Percentiles rank a stretch among this genome's conserved stretches.
phyloP scores from a whole-genome alignment of 2,888 invertebrate genomes.

The Nebria brevicollis region DNA sequence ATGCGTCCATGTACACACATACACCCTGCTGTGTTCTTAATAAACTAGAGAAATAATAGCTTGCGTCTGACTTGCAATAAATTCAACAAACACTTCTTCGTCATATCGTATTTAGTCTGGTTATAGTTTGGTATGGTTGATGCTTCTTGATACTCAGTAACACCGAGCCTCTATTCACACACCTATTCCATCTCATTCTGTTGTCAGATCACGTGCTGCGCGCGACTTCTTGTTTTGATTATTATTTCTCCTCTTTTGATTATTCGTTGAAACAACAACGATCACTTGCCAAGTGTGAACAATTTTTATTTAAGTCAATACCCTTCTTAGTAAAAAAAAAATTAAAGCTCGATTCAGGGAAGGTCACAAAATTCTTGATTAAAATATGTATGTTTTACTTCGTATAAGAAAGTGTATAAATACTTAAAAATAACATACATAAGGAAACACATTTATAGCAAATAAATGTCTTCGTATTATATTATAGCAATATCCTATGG shows the following conservation, averaged over 20 bases:
- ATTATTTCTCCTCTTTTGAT: neutral
- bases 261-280: neutral
- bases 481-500: neutral
- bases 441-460: neutral
- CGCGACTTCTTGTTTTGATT: neutral
- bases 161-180: neutral
- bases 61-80: slow-evolving; percentile 63
- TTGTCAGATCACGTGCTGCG: neutral
- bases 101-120: neutral
- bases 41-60: slow-evolving; percentile 63
- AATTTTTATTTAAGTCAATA: too few species aligned
- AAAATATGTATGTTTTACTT: too few species aligned
- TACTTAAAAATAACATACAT: neutral
- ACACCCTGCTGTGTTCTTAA: slow-evolving; percentile 61
- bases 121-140: neutral
- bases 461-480: too few species aligned
- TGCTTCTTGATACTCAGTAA: neutral
- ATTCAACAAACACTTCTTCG: slow-evolving; percentile 50
- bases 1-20: slow-evolving; percentile 56
- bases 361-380: too few species aligned
- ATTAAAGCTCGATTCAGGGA: too few species aligned
- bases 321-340: too few species aligned
- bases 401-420: too few species aligned
- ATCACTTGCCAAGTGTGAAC: too few species aligned
- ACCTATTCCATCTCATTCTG: neutral